Percentiles rank a stretch among this genome's conserved stretches.
phyloP scores from a whole-genome alignment of 2,888 invertebrate species.

The Cephonodes hylas region DNA sequence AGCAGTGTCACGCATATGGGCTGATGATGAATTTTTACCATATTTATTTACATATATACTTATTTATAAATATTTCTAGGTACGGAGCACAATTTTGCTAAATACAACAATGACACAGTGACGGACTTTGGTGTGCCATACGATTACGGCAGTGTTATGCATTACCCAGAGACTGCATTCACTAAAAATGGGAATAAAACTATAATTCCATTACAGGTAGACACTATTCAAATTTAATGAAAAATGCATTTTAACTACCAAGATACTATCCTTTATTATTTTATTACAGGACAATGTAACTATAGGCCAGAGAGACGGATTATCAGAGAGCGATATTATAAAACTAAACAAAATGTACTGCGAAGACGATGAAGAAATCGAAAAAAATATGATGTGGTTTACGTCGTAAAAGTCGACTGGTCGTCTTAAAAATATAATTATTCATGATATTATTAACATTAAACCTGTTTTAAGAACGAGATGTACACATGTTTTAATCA shows the following conservation, averaged over 20 bases:
- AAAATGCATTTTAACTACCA: neutral
- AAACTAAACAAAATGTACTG: conserved; percentile 74
- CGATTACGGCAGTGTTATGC: conserved; percentile 88
- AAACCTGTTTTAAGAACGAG: too few species aligned
- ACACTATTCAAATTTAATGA: too few species aligned
- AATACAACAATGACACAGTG: conserved; percentile 83
- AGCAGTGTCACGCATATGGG: too few species aligned
- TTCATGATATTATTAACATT: too few species aligned
- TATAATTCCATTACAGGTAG: conserved; percentile 81
- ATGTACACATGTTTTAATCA: too few species aligned
- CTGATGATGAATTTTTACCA: too few species aligned
- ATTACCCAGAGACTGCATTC: conserved; percentile 85
- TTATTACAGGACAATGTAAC: conserved; percentile 50
- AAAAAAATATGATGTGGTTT: neutral
- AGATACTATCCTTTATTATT: too few species aligned
- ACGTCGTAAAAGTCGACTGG: neutral
- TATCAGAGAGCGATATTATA: conserved; percentile 62
- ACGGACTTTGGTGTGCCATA: conserved; percentile 85
- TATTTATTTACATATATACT: too few species aligned
- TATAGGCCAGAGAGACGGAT: conserved; percentile 65
- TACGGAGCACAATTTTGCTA: conserved; percentile 83
- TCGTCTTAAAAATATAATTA: too few species aligned
- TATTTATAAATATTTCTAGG: conserved; percentile 52
- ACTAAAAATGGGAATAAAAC: conserved; percentile 84
- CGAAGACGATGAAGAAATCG: conserved; percentile 26